Base-by-base conservation (phyloP, 2,113 vertebrate genomes). In the Phrynosoma platyrhinos region DNA sequence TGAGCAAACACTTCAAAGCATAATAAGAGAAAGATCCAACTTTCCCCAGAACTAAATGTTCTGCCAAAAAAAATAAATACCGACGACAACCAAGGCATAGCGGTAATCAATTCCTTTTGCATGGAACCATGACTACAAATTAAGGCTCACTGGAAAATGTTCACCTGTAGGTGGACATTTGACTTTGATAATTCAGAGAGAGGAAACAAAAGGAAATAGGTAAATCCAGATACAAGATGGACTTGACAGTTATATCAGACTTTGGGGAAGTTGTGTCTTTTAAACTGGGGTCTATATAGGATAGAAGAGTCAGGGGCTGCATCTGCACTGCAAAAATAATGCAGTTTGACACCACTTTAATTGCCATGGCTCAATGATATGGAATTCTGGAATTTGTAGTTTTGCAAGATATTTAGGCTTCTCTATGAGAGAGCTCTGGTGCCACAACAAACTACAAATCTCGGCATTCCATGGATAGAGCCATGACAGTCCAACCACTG, bases 171-270 rank as follows among this genome's bases (percentile, higher is more conserved):
- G 21, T 3, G 82, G 86, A 40, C 2, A 23, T 27, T 72, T 21
- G 21, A 88, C 78, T 47, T 66, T 87, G 36, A 32, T 40, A 47
- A 58, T 13, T 69, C 76, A 89, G 13, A 30, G 18, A 74, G 42
- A 55, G 2, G 53, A 53, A 78, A 8, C 27, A 18, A 62, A 88
- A 30, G 66, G 88, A 58, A 47, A 20, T 1, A 8, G 0, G 1
- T 9, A 13, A 53, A 81, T 40, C 4, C 21, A 2, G 25, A 21
- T 0, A 53, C 62, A 1, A 40, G 21, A 36, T 36, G 18, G 9
- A 62, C 0, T 27, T 75, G 36, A 14, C 0, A 3, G 1, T 0
- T 52, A 55, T 12, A 12, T 0, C 13, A 58, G 55, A 58, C 9
- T 58, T 16, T 58, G 55, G 55, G 14, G 47, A 7, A 47, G 7